phyloP scores from a whole-genome alignment of 2,113 vertebrate genomes.

The Sminthopsis crassicaudata region DNA sequence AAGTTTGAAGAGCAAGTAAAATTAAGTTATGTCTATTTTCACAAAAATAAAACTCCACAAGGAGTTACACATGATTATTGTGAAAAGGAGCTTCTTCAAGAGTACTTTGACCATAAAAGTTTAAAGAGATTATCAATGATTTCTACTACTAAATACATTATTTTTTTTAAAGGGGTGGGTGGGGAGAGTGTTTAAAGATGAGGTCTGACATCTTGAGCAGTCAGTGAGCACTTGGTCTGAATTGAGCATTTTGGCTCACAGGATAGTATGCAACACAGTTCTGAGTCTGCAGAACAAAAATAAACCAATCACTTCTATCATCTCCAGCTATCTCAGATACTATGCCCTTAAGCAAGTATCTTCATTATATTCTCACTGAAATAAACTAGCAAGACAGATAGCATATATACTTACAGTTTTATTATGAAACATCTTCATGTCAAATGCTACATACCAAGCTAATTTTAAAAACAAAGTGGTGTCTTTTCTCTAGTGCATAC shows the following conservation, averaged over 20 bases:
- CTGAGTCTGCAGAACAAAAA: slow-evolving; percentile 88
- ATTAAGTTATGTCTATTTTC: neutral
- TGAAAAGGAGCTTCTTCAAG: too few species aligned
- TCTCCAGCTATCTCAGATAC: neutral
- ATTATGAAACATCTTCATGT: neutral
- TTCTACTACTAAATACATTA: neutral
- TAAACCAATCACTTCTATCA: neutral
- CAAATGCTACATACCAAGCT: neutral
- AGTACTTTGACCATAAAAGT: too few species aligned
- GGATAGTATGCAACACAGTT: slow-evolving; percentile 99
- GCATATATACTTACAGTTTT: neutral
- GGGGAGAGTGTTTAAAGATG: slow-evolving; percentile 89
- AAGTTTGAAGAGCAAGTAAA: too few species aligned
- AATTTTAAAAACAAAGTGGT: neutral
- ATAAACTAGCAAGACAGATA: neutral
- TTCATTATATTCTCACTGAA: neutral
- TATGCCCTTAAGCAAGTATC: neutral
- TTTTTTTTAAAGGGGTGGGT: too few species aligned
- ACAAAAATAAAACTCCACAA: neutral
- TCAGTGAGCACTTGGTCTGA: slow-evolving; percentile 97
- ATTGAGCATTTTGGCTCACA: slow-evolving; percentile 94
- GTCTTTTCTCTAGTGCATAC: slow-evolving; percentile 75
- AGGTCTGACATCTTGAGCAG: slow-evolving; percentile 96
- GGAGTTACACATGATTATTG: neutral
- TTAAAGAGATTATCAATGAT: neutral